Percentiles rank a stretch among this genome's conserved stretches.
phyloP scores from a whole-genome alignment of 2,888 invertebrate species.

The Vandiemenella viatica region DNA sequence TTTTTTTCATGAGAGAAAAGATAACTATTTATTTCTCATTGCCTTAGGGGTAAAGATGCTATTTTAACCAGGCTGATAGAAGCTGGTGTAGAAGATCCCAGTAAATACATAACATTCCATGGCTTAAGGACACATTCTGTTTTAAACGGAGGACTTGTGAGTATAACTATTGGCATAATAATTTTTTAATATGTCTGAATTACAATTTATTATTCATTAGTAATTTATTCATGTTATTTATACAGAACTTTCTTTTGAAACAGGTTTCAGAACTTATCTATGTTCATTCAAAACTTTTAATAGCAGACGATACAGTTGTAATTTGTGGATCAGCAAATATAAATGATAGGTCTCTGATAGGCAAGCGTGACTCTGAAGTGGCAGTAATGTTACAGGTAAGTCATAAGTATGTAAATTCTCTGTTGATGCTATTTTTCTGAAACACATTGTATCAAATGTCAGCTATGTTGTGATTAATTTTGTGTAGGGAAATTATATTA shows the following conservation, averaged over 20 bases:
- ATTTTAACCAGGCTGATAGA: conserved; percentile 61
- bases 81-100: conserved; percentile 65
- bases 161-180: conserved; percentile 3
- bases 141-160: conserved; percentile 53
- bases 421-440: background rate
- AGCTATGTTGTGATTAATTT: background rate
- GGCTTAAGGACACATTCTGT: conserved; percentile 70
- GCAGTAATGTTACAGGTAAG: conserved; percentile 71
- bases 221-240: background rate
- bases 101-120: conserved; percentile 79
- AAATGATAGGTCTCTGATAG: conserved; percentile 89
- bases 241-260: background rate
- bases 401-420: background rate
- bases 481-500: too few species aligned
- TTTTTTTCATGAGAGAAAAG: too few species aligned
- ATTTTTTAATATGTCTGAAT: background rate
- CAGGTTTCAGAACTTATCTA: conserved; percentile 85
- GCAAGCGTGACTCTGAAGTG: conserved; percentile 87
- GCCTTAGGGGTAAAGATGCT: conserved; percentile 66
- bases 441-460: background rate
- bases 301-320: conserved; percentile 78
- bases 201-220: background rate
- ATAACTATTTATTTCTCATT: too few species aligned
- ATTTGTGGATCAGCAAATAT: conserved; percentile 98
- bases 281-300: conserved; percentile 92